phyloP scores from a whole-genome alignment of 2,888 invertebrate species.

The Mycogona germanica region DNA sequence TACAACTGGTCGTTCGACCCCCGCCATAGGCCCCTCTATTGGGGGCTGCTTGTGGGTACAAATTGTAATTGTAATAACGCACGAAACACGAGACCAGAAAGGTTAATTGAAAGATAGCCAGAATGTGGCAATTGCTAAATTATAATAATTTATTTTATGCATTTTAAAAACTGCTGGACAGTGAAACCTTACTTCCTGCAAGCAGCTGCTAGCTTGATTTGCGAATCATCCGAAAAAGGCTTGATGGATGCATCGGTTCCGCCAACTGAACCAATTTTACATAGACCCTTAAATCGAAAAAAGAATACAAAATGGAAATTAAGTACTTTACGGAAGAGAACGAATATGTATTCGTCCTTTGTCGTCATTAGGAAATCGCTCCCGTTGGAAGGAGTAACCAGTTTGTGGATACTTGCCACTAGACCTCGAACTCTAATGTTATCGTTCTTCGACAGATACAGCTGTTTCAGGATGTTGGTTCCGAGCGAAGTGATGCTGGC shows the following conservation, averaged over 20 bases:
- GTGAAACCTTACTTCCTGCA: constrained; percentile 64
- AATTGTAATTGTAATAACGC: no score
- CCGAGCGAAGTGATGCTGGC: constrained; percentile 78
- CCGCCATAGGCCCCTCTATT: no score
- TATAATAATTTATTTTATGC: not conserved
- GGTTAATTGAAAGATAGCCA: no score
- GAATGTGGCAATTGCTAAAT: no score
- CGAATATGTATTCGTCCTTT: not conserved
- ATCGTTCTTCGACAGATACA: constrained; percentile 84
- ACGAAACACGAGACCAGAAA: no score
- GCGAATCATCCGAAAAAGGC: constrained; percentile 93
- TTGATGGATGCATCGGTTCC: constrained; percentile 89
- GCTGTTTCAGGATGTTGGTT: constrained; percentile 78
- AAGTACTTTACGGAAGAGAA: not conserved
- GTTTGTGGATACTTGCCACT: constrained; percentile 40
- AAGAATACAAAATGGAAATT: not conserved
- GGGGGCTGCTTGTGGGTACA: no score
- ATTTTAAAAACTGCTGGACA: no score
- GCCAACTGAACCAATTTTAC: constrained; percentile 83
- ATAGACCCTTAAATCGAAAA: constrained; percentile 52
- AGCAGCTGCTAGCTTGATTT: constrained; percentile 80
- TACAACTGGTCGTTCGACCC: not conserved
- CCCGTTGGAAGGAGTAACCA: no score
- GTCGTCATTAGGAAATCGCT: no score
- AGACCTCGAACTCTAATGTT: constrained; percentile 54